phyloP scores from a whole-genome alignment of 2,797 vertebrate genomes.

The Brachymystax lenok region DNA sequence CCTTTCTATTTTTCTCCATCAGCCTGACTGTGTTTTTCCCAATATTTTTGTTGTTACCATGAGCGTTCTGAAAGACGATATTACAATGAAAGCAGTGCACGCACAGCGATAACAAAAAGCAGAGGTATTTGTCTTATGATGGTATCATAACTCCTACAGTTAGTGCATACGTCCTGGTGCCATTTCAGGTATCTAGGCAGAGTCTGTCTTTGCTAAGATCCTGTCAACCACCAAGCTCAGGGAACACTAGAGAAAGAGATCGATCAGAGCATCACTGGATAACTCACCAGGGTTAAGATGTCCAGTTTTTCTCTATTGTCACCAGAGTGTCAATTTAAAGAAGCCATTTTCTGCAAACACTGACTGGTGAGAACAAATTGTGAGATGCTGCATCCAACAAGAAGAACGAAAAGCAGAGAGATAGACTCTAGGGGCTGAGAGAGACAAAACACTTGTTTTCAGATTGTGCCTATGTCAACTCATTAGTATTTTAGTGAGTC shows the following conservation, averaged over 20 bases:
- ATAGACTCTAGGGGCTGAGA: not conserved
- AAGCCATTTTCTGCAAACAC: conserved; percentile 1
- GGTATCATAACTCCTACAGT: conserved; percentile 6
- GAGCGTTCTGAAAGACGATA: not conserved
- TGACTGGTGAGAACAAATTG: not conserved
- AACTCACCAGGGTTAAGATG: conserved; percentile 19
- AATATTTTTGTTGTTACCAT: not conserved
- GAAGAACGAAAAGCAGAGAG: not conserved
- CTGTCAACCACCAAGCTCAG: conserved; percentile 24
- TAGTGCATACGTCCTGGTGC: not conserved
- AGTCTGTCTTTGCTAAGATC: not conserved
- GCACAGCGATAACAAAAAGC: conserved; percentile 41
- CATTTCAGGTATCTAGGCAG: too few species aligned
- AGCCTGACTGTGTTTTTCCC: not conserved
- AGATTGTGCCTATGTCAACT: not conserved
- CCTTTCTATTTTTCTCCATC: not conserved
- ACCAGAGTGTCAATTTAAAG: conserved; percentile 1
- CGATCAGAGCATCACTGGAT: conserved; percentile 33
- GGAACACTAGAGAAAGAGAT: conserved; percentile 5
- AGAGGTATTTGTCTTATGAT: conserved; percentile 50
- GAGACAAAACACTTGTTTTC: conserved; percentile 20
- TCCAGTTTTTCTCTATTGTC: conserved; percentile 11
- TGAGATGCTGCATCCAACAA: not conserved
- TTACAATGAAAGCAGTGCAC: conserved; percentile 6
- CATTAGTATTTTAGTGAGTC: conserved; percentile 26